A percentile compares a stretch with the other conserved stretches of the same genome.
Conservation (phyloP, 2,113 vertebrate species). For the Tychaedon coryphoeus region DNA sequence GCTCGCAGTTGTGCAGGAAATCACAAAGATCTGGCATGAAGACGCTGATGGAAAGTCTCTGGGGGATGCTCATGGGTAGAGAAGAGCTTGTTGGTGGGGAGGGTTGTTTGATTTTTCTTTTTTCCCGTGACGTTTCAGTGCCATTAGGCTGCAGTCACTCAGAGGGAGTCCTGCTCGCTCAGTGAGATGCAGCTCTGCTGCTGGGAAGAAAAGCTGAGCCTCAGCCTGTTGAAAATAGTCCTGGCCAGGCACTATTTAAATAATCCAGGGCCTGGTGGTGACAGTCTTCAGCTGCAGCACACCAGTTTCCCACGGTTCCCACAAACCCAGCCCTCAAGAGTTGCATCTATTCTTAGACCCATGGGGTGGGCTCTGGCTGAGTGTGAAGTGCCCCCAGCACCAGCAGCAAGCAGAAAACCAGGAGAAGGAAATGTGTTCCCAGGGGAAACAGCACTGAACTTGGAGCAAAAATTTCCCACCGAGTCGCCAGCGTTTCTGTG, state of each 20-base stretch:
- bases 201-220: neutral
- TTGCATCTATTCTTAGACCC: neutral
- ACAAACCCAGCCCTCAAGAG: neutral
- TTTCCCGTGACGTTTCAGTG: neutral
- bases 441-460: neutral
- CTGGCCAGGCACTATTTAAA: neutral
- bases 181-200: fast-evolving
- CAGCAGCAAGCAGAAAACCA: neutral
- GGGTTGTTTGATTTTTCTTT: neutral
- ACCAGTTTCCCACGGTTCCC: neutral
- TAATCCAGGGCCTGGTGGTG: neutral
- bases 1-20: neutral
- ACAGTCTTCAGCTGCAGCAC: neutral
- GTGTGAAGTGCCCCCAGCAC: fast-evolving
- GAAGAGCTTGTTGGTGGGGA: neutral
- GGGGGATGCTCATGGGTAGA: neutral
- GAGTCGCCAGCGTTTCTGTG: fast-evolving
- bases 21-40: neutral
- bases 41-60: neutral
- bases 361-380: neutral
- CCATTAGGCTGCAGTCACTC: neutral
- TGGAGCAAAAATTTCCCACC: neutral
- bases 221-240: neutral
- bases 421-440: neutral
- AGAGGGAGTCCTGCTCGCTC: fast-evolving